Conservation (phyloP, 1,140 invertebrate genomes). For the Globodera ellingtonae region DNA sequence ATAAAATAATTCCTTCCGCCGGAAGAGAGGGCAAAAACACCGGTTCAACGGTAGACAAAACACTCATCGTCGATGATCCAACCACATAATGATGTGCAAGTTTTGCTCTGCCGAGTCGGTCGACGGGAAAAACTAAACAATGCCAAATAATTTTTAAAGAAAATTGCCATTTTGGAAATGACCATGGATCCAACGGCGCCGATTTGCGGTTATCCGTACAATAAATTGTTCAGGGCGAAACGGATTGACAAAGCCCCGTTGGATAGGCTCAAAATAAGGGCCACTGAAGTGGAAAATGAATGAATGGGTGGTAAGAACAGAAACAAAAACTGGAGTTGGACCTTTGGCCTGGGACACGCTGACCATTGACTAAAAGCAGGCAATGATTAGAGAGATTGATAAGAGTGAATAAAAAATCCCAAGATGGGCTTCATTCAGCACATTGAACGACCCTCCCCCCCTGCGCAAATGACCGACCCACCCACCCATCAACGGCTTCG, state of each 20-base stretch:
- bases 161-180: neutral
- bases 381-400: conserved; percentile 5
- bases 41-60: conserved; percentile 47
- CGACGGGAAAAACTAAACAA: conserved; percentile 81
- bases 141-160: neutral
- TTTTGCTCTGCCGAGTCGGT: conserved; percentile 67
- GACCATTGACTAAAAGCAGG: conserved; percentile 22
- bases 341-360: conserved; percentile 29
- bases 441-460: too few species aligned
- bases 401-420: neutral
- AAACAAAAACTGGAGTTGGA: neutral
- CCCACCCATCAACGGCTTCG: conserved; percentile 3
- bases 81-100: conserved; percentile 59
- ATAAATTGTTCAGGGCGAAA: conserved; percentile 78
- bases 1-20: neutral
- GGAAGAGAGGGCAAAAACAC: conserved; percentile 6
- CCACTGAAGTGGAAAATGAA: neutral
- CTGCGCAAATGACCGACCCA: too few species aligned
- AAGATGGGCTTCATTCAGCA: too few species aligned
- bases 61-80: conserved; percentile 45
- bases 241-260: conserved; percentile 25
- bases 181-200: conserved; percentile 92
- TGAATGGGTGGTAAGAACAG: neutral
- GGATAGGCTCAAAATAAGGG: conserved; percentile 22
- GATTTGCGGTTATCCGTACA: conserved; percentile 92